Evolutionary conservation across 2,113 vertebrate genomes (phyloP).

Genomic region (Bambusicola thoracicus): DNA sequence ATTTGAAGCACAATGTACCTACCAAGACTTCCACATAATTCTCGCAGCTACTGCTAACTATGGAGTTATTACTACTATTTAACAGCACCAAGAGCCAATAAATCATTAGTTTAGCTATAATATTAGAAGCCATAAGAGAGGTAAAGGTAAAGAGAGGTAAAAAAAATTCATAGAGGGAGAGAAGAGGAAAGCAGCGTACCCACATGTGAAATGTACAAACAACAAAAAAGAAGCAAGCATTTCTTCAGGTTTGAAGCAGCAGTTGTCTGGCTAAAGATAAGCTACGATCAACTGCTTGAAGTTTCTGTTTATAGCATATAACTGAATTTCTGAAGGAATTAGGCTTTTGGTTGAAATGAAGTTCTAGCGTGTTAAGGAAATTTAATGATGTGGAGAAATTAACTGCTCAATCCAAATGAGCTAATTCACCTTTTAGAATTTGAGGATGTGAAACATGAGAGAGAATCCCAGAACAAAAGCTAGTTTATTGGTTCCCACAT

Average conservation of each 20-base stretch:
- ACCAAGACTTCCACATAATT: neutral
- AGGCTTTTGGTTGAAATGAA: neutral
- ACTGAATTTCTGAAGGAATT: neutral
- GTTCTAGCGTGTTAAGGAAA: neutral
- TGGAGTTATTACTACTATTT: neutral
- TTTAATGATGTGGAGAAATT: neutral
- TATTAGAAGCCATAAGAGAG: neutral
- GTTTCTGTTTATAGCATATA: neutral
- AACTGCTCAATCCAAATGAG: neutral
- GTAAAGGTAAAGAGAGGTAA: too few species aligned
- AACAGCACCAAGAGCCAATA: neutral
- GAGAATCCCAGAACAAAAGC: neutral
- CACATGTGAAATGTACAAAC: neutral
- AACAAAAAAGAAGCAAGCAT: neutral
- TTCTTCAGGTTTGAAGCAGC: neutral
- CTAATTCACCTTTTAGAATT: neutral
- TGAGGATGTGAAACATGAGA: neutral
- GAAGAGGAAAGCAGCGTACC: neutral
- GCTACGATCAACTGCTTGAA: neutral
- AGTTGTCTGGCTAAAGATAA: neutral
- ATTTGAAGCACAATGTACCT: neutral
- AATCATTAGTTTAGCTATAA: neutral
- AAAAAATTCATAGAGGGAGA: neutral
- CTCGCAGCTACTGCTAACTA: neutral
- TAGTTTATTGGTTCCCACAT: neutral